Evolutionary conservation across 2,888 invertebrate species (phyloP), one percentile per base, ranked within the genome.

Genomic region (Tiliacea aurago): DNA sequence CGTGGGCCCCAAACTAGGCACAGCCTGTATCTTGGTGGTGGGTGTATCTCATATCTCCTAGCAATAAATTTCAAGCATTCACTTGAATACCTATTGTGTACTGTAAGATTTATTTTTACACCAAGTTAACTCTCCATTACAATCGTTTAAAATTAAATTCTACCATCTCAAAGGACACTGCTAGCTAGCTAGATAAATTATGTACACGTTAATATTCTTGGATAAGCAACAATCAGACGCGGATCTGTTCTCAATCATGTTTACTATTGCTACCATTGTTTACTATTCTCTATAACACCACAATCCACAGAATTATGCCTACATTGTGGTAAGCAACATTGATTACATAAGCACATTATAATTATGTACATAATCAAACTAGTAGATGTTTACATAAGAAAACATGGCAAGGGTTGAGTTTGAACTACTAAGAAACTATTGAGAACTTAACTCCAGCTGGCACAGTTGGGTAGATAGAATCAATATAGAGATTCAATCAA

Each of bases 201-300:
- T 4, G 45, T 37, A 47, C 66, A 37, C 10, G 23, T 23, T n/a
- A 45, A 45, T 37, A 18, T 47, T 68, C 23, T 62, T 68, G 23
- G 33, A 45, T 64, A 13, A 64, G 18, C 45, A 37, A 37, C 23
- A 68, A 65, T n/a, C 65, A 65, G 66, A 66, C 7, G 15, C 15
- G 9, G 10, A 41, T 66, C 20, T 49, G 23, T 49, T 49, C 4
- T 49, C n/a, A 69, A 65, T 20, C 15, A 49, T 49, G 66, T 6
- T 28, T 20, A 23, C 23, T 9, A 18, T 37, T n/a, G 33, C 15
- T 37, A n/a, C 15, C 64, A 33, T n/a, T 64, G n/a, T 33, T 49
- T 10, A 6, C 10, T 49, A 67, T 67, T 43, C 67, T 33, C n/a
- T 33, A 15, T 43, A 43, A 43, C 15, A n/a, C 4, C 41, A 18